Conservation (phyloP, 2,797 vertebrate genomes). For the Synaphobranchus kaupii region DNA sequence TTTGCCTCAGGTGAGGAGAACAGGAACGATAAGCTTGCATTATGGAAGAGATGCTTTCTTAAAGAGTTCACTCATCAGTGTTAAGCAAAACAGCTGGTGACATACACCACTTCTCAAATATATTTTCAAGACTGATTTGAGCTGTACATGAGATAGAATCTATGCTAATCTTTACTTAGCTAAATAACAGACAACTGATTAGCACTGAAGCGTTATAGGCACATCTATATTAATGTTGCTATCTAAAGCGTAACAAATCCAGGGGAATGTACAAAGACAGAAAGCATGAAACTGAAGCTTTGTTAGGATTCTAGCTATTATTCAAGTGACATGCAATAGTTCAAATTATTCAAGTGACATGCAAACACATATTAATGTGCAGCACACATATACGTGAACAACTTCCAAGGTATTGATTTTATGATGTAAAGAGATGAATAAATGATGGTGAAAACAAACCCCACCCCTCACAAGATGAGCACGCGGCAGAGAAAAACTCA, state of each 20-base stretch:
- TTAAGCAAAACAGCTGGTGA: constrained; percentile 9
- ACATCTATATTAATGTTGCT: background rate
- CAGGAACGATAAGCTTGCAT: background rate
- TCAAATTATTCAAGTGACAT: background rate
- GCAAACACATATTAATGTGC: constrained; percentile 5
- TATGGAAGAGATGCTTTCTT: background rate
- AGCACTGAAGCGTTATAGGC: background rate
- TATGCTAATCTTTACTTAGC: background rate
- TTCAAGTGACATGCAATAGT: background rate
- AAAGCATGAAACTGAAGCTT: background rate
- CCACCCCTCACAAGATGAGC: background rate
- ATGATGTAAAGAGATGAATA: background rate
- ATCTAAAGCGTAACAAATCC: background rate
- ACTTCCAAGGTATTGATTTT: background rate
- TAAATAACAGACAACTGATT: background rate
- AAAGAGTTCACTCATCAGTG: background rate
- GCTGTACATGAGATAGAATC: background rate
- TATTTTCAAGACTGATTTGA: background rate
- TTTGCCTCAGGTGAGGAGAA: background rate
- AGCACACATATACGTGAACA: background rate
- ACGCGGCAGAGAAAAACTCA: background rate
- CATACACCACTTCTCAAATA: background rate
- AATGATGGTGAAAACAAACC: constrained; percentile 1
- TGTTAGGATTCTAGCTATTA: background rate
- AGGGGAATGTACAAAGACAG: background rate